Base-by-base conservation (phyloP, 2,113 vertebrate genomes). In the Ailurus styani region DNA sequence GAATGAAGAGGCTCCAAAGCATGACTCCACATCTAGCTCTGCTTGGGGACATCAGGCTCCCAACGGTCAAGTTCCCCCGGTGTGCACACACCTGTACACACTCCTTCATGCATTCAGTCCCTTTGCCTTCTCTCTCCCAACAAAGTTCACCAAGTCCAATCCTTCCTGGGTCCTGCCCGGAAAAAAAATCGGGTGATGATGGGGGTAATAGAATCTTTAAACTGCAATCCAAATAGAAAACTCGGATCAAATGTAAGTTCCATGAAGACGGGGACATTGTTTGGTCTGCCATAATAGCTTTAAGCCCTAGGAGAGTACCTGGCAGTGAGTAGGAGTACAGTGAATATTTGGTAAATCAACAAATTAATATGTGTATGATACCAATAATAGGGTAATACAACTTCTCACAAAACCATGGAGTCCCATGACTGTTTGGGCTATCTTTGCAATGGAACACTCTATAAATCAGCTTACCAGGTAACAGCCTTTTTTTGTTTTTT, bases 161-260 rank as follows among this genome's bases (percentile, higher is more conserved):
- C 12, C 55, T 95, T 81, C 31, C 25, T n/a, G 23, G 9, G 13
- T 64, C 21, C 34, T 18, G 7, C 47, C 55, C 75, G 11, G 29
- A n/a, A n/a, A n/a, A n/a, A n/a, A n/a, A n/a, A n/a, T n/a, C 7
- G 21, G 72, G 34, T 68, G 42, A 84, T n/a, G 29, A 72, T 21
- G 34, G 55, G 52, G 23, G 1, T 13, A n/a, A 82, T 18, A 29
- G 13, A n/a, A 79, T 25, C 72, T 97, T 85, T 34, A 86, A 94
- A 90, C 73, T 68, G 13, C n/a, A 40, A 34, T 45, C n/a, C 25
- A 89, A 82, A 88, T 45, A 70, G 60, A 82, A 93, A 95, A 78
- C 3, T 40, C n/a, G 14, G 10, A 47, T 29, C 52, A 3, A 85
- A 29, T 18, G 0, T 84, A 70, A 73, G 25, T 31, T 86, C 11